These are phyloP conservation scores for Zophobas morio DNA, from an alignment of 1,140 invertebrate genomes.

Conservation along the genomic window DNA sequence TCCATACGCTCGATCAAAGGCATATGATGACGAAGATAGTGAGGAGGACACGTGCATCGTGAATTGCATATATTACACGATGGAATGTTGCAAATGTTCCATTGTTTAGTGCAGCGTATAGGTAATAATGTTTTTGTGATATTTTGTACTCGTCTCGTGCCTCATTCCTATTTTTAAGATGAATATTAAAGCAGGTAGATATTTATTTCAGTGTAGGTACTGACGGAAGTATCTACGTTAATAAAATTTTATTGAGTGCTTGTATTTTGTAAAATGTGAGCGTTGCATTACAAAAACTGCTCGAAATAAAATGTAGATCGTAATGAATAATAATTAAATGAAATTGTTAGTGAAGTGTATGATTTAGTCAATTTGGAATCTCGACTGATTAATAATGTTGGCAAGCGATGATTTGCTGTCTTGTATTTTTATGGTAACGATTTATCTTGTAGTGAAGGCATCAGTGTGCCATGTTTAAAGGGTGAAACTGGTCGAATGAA, in stretches of 20 bases:
- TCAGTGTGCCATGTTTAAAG: too few relatives aligned
- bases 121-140: constrained; percentile 52
- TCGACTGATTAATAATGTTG: too few relatives aligned
- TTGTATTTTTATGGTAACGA: too few relatives aligned
- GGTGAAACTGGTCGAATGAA: too few relatives aligned
- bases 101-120: constrained; percentile 59
- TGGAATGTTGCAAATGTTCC: constrained; percentile 69
- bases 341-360: not conserved
- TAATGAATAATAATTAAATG: constrained; percentile 1
- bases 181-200: constrained; percentile 6
- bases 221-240: constrained; percentile 1
- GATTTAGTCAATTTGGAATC: too few relatives aligned
- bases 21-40: constrained; percentile 36
- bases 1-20: constrained; percentile 16
- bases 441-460: too few relatives aligned
- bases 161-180: constrained; percentile 29
- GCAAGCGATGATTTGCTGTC: too few relatives aligned
- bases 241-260: constrained; percentile 15
- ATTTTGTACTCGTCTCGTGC: constrained; percentile 14
- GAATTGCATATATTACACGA: constrained; percentile 68
- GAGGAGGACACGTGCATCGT: constrained; percentile 68
- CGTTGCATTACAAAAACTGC: not conserved
- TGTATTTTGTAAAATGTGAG: constrained; percentile 1
- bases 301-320: constrained; percentile 1
- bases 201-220: constrained; percentile 1